Base-by-base conservation (phyloP, 64 coral and sea anemone species). In the Platygyra sinensis region DNA sequence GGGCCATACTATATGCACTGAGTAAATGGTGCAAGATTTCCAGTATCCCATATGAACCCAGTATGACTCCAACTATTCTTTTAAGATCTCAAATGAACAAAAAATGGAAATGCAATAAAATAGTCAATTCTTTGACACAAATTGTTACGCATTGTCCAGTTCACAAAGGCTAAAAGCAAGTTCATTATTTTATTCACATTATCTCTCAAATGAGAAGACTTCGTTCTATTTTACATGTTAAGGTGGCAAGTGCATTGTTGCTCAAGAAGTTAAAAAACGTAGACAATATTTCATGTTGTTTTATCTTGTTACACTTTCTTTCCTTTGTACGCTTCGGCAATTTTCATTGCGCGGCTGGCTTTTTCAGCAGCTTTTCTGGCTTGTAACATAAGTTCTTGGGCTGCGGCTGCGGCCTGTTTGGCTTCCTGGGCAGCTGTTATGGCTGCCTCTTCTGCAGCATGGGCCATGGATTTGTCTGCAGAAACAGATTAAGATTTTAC, bases 341-440 rank as follows among this genome's bases (percentile, higher is more conserved):
- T 63, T 36, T 83, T 73, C 67, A 94, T 72, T 1, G 95, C 95
- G 51, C 52, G 69, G 33, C 72, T 79, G 9, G 95, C 95, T 38
- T 97, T 97, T 11, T 91, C 88, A 8, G 92, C 91, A 28, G 95
- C 95, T 72, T 83, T 81, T 73, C 75, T 73, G 11, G 95, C 95
- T 16, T 60, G 87, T 31, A 72, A 62, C 91, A 97, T 94, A 12
- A 97, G 50, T 30, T 94, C 85, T 57, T 91, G 75, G 31, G 95
- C 95, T 6, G 74, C 83, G 4, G 86, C 38, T 32, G 91, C 95
- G 10, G 95, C 91, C 4, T 81, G 91, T 73, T 97, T 97, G 22
- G 95, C 95, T 62, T 94, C 95, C 78, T 87, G 92, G 24, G 95
- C 95, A 57, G 95, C 95, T 69, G 72, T 94, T 17, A 97, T 32